Evolutionary conservation across 2,113 vertebrate genomes (phyloP), one percentile per base, ranked within the genome.

Genomic region (Irena cyanogastra): DNA sequence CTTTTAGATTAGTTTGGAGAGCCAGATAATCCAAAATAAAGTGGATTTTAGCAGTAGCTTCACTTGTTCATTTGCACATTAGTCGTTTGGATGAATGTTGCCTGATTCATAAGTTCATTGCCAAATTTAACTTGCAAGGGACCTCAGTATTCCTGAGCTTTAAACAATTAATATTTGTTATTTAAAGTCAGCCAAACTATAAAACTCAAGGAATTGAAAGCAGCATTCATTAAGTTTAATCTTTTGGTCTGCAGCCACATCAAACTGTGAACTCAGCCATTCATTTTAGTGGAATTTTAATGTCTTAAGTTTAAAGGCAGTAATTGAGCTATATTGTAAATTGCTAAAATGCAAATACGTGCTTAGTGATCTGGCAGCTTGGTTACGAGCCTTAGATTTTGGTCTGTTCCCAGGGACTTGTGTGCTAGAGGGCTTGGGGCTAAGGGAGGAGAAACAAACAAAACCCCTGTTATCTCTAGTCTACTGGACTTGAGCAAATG

Each of bases 101-200:
- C 37, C 50, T 86, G 83, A 85, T 77, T 90, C 57, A 39, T 86
- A 31, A 47, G 45, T 53, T 84, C 31, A 30, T 68, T 80, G 49
- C 70, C 79, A 88, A 88, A 87, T 92, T 87, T 81, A 88, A 31
- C n/a, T 83, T 90, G 79, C 50, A 88, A 71, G 39, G 41, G 18
- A 42, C 60, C 35, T 93, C 31, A 54, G 64, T 63, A 87, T 87
- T 89, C 63, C 54, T 72, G 68, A 76, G 50, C 69, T 83, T 74
- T 65, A 86, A 90, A 86, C 49, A 92, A 80, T 71, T 93, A 78
- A 28, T 93, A 71, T 59, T 93, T 94, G 45, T 72, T 87, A 71
- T 44, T 53, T 76, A 53, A 87, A 79, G 63, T 69, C 79, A 80
- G 63, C 41, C 59, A 61, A 83, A 66, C 91, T 83, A 22, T 92